These are phyloP conservation scores for Drosophila mayaguana DNA, from an alignment of 2,888 invertebrate genomes.

Conservation along the genomic window DNA sequence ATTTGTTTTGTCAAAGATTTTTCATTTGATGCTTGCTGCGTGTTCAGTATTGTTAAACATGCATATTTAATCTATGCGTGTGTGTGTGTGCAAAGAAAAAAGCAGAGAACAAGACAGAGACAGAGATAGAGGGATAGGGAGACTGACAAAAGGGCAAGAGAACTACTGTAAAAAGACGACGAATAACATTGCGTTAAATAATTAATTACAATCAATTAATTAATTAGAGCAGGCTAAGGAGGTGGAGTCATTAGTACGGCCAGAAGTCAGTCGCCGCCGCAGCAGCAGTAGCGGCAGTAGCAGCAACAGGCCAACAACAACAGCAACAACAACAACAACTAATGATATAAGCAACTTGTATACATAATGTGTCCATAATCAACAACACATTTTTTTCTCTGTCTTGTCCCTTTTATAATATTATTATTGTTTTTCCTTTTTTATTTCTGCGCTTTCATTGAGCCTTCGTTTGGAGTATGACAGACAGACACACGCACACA, in stretches of 20 bases:
- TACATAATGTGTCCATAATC: constrained; percentile 73
- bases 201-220: constrained; percentile 83
- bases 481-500: constrained; percentile 12
- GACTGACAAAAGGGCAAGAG: constrained; percentile 18
- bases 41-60: constrained; percentile 57
- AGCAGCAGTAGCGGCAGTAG: constrained; percentile 12
- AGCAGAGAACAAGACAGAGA: not conserved
- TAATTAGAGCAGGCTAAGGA: constrained; percentile 75
- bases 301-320: constrained; percentile 5
- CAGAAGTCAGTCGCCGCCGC: constrained; percentile 12
- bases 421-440: constrained; percentile 19
- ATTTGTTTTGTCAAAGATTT: constrained; percentile 39
- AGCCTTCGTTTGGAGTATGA: constrained; percentile 33
- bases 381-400: constrained; percentile 44
- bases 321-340: constrained; percentile 12
- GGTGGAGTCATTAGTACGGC: constrained; percentile 59
- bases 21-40: constrained; percentile 49
- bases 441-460: constrained; percentile 15
- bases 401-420: constrained; percentile 5
- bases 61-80: constrained; percentile 43
- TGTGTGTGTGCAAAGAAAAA: constrained; percentile 4
- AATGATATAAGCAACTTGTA: constrained; percentile 53
- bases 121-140: not conserved
- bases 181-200: constrained; percentile 71
- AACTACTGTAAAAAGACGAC: constrained; percentile 54